phyloP scores from a whole-genome alignment of 2,797 vertebrate genomes.

The Pseudochaenichthys georgianus region DNA sequence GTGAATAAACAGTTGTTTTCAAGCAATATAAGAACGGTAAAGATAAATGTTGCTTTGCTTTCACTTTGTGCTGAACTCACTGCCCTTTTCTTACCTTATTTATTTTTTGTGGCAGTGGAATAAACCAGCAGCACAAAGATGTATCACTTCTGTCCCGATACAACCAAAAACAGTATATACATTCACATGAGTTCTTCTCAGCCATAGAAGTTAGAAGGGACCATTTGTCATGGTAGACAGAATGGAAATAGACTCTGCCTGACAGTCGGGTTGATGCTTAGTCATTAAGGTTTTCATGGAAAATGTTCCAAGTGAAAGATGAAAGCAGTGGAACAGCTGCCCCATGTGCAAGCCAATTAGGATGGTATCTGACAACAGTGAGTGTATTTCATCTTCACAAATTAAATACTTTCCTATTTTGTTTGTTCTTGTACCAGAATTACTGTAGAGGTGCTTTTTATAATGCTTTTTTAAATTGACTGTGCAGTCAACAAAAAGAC shows the following conservation, averaged over 20 bases:
- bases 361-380: neutral
- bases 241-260: conserved; percentile 23
- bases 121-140: conserved; percentile 17
- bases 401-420: neutral
- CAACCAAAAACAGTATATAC: neutral
- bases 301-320: neutral
- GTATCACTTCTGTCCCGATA: neutral
- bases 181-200: neutral
- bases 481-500: neutral
- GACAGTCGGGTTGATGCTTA: conserved; percentile 9
- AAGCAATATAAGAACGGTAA: neutral
- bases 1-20: conserved; percentile 2
- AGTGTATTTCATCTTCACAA: neutral
- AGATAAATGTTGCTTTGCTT: neutral
- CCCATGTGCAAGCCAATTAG: neutral
- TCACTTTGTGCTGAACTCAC: conserved; percentile 1
- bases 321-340: conserved; percentile 26
- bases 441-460: neutral
- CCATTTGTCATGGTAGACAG: conserved; percentile 14
- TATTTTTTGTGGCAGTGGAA: neutral
- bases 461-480: neutral
- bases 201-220: conserved; percentile 2
- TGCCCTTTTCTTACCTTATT: neutral
- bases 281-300: conserved; percentile 28
- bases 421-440: neutral